Evolutionary conservation across 1,140 invertebrate species (phyloP), one percentile per base, ranked within the genome.

Genomic region (Tetramorium simillimum): DNA sequence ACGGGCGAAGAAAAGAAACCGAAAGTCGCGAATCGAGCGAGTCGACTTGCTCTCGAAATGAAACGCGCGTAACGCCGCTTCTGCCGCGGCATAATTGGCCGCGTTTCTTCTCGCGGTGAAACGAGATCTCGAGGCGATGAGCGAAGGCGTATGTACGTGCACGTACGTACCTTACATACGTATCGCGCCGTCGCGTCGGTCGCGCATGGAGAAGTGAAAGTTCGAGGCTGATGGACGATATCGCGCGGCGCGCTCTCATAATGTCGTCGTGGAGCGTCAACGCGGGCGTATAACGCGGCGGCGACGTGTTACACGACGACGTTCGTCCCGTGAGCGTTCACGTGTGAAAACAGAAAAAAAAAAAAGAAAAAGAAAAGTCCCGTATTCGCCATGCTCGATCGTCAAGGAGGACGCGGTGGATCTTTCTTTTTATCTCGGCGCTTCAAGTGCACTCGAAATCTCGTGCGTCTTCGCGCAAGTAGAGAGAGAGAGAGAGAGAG

Each of bases 171-270:
- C 16, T 33, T 18, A 62, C 28, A 24, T 40, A 56, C 67, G 28
- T 67, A 77, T 88, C 84, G 62, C 56, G 75, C 80, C 53, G 88
- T 81, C 84, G 85, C 53, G 88, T 81, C 84, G 85, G 88, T 86
- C 82, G 87, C 84, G 78, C 60, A 89, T 82, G 87, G 70, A 88
- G 86, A 89, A 89, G 88, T 89, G 88, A 89, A 89, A 89, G 88
- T 89, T 89, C 87, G 88, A 77, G 87, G 84, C 84, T 89, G 88
- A 89, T 77, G 87, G 78, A 89, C 88, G 88, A 76, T 89, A 89
- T 89, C 88, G 75, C 40, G 62, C 63, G 63, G 63, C 63, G 18
- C 69, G 76, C 88, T 89, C 88, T 76, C 76, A 72, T 89, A 89
- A 89, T 85, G 85, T 89, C 82, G 63, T 63, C 65, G 87, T 56